These are phyloP conservation scores for Habrosyne pyritoides DNA, from an alignment of 2,888 invertebrate species.

Conservation along the genomic window DNA sequence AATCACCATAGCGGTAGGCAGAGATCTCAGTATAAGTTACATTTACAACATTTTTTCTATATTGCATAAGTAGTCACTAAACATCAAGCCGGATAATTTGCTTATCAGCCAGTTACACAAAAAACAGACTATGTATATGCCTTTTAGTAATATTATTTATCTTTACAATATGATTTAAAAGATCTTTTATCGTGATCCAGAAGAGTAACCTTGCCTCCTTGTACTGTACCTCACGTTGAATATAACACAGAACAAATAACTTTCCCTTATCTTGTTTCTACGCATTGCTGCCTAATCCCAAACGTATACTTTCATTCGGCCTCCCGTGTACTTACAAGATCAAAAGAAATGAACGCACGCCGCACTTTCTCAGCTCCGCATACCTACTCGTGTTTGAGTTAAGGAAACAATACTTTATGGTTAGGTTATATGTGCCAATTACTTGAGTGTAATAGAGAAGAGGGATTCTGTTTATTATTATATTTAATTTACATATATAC, in stretches of 20 bases:
- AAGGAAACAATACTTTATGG: neutral
- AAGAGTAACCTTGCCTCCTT: neutral
- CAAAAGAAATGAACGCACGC: slow-evolving; percentile 25
- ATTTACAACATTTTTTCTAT: too few species aligned
- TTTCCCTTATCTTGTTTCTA: neutral
- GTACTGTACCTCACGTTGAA: neutral
- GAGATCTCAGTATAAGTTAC: too few species aligned
- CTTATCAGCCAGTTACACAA: too few species aligned
- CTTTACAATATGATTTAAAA: too few species aligned
- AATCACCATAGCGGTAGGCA: too few species aligned
- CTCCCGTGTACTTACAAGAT: slow-evolving; percentile 41
- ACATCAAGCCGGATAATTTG: too few species aligned
- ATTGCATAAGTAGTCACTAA: too few species aligned
- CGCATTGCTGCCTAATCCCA: slow-evolving; percentile 18
- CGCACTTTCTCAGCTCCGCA: neutral
- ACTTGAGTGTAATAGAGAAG: neutral
- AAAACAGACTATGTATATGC: too few species aligned
- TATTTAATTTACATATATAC: too few species aligned
- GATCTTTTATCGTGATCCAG: too few species aligned
- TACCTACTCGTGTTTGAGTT: neutral
- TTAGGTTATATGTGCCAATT: neutral
- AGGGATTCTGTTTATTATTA: too few species aligned
- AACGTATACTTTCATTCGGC: slow-evolving; percentile 24
- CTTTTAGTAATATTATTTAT: too few species aligned
- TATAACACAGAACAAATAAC: neutral